A percentile compares a stretch with the other conserved stretches of the same genome.
Conservation (phyloP, 2,113 vertebrate genomes). For the Megaleporinus macrocephalus region DNA sequence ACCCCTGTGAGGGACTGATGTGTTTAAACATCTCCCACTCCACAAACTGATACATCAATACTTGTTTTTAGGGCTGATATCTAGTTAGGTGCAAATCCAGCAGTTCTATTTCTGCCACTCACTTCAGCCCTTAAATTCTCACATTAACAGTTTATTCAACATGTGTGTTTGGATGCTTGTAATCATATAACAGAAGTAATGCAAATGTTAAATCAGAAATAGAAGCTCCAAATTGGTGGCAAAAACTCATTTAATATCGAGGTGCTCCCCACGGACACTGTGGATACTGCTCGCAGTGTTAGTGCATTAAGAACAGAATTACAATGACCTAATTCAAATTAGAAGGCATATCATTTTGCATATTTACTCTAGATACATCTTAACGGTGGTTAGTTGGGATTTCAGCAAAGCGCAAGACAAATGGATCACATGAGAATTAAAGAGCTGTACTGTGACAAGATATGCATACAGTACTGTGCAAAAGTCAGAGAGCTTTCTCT, state of each 20-base stretch:
- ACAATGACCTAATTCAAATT: background rate
- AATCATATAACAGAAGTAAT: conserved; percentile 5
- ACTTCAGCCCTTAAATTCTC: background rate
- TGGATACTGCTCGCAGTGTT: background rate
- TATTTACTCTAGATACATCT: background rate
- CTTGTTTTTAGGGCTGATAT: background rate
- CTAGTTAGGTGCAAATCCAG: background rate
- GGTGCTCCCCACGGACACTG: background rate
- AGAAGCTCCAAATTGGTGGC: background rate
- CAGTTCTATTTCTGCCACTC: background rate
- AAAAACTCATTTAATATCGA: conserved; percentile 7
- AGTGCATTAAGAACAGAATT: background rate
- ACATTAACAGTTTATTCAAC: background rate
- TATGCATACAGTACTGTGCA: no score
- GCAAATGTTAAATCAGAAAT: background rate
- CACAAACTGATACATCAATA: background rate
- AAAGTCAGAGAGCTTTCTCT: no score
- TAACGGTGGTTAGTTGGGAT: background rate
- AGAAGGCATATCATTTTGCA: background rate
- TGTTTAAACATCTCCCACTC: background rate
- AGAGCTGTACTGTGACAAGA: no score
- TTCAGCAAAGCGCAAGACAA: conserved; percentile 5
- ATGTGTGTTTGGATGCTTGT: background rate
- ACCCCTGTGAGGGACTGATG: background rate
- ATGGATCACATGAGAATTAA: conserved; percentile 17